A percentile compares a stretch with the other conserved stretches of the same genome.
Evolutionary conservation across 2,113 vertebrate species (phyloP).

Genomic region (Poeciliopsis turrubarensis): DNA sequence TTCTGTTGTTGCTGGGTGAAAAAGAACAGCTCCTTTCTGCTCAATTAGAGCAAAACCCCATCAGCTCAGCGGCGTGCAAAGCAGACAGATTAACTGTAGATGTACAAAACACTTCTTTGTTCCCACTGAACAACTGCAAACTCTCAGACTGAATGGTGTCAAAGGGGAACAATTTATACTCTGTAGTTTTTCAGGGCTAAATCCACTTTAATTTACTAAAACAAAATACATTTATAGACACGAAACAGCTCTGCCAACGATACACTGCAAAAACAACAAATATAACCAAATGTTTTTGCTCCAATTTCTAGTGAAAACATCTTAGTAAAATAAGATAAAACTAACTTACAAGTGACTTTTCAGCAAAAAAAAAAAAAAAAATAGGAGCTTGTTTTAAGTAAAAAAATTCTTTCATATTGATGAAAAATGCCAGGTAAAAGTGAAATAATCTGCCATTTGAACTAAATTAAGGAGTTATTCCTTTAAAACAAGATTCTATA

Average conservation of each 20-base stretch:
- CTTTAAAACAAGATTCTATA: no score
- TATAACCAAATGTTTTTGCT: no score
- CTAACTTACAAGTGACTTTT: no score
- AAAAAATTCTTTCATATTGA: no score
- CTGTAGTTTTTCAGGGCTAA: not conserved
- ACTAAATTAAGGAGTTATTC: no score
- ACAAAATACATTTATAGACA: not conserved
- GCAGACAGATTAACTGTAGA: slow-evolving; percentile 63
- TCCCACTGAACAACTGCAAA: slow-evolving; percentile 36
- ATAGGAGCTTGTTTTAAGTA: no score
- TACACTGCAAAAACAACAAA: no score
- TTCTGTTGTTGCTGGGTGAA: slow-evolving; percentile 37
- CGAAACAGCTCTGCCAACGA: not conserved
- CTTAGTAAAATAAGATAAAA: no score
- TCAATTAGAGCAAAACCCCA: slow-evolving; percentile 45
- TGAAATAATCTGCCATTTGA: no score
- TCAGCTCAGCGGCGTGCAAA: slow-evolving; percentile 54
- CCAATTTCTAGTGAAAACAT: no score
- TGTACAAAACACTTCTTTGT: slow-evolving; percentile 63
- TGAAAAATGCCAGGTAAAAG: no score
- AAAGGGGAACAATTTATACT: not conserved
- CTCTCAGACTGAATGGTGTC: slow-evolving; percentile 2
- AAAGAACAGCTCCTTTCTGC: slow-evolving; percentile 55
- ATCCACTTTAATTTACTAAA: not conserved
- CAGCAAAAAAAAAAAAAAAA: no score